These are phyloP conservation scores for Cryptoblepharus egeriae DNA, from an alignment of 2,797 vertebrate genomes.

Conservation along the genomic window DNA sequence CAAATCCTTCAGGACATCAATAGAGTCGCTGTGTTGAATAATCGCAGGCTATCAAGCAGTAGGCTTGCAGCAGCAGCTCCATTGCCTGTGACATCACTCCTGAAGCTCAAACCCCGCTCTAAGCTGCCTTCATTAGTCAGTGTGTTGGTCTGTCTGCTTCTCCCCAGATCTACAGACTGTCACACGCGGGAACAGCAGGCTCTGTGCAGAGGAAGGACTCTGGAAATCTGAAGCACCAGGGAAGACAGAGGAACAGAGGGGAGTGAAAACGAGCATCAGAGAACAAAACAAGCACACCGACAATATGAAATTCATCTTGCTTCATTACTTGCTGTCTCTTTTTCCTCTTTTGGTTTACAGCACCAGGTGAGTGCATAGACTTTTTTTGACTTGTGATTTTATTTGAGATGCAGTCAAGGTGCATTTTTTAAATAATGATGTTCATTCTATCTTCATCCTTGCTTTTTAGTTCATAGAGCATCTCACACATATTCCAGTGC, in stretches of 20 bases:
- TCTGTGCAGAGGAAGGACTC: constrained; percentile 36
- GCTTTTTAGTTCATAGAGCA: constrained; percentile 43
- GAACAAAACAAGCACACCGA: constrained; percentile 17
- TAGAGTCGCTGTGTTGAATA: constrained; percentile 57
- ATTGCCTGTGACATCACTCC: constrained; percentile 69
- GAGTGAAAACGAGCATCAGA: neutral
- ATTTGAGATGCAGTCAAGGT: neutral
- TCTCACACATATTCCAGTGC: neutral
- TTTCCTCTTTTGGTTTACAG: constrained; percentile 72
- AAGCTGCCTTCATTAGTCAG: constrained; percentile 28
- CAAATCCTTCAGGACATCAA: constrained; percentile 56
- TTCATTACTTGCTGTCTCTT: constrained; percentile 74
- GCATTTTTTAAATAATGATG: neutral
- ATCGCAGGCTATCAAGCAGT: constrained; percentile 60
- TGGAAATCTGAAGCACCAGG: constrained; percentile 34
- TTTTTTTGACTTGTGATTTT: neutral
- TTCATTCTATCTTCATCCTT: neutral
- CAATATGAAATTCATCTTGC: constrained; percentile 76
- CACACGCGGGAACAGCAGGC: constrained; percentile 32
- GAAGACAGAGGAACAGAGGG: constrained; percentile 28
- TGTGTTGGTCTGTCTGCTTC: constrained; percentile 28
- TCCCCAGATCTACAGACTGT: constrained; percentile 10
- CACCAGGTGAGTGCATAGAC: constrained; percentile 76
- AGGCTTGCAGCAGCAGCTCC: constrained; percentile 62
- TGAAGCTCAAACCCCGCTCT: constrained; percentile 50